Percentiles rank a stretch among this genome's conserved stretches.
These are phyloP conservation scores for Platichthys stellatus DNA, from an alignment of 2,113 vertebrate genomes.

Conservation along the genomic window DNA sequence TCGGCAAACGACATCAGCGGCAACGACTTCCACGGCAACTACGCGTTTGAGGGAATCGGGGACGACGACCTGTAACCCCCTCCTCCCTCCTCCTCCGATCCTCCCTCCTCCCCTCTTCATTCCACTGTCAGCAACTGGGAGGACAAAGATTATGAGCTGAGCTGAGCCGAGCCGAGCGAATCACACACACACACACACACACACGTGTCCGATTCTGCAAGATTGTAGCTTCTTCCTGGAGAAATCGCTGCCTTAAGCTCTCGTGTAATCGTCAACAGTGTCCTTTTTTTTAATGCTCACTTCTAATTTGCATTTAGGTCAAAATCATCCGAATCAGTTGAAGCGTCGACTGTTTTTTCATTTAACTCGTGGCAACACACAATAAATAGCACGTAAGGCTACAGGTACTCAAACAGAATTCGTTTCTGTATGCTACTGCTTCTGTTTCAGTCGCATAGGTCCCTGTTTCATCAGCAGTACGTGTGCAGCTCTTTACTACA, in stretches of 20 bases:
- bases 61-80: conserved; percentile 93
- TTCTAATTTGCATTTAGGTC: conserved; percentile 34
- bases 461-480: not conserved
- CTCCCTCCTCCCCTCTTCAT: conserved; percentile 24
- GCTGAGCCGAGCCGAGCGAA: conserved; percentile 68
- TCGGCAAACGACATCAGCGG: conserved; percentile 88
- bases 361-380: conserved; percentile 15
- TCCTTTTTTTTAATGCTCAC: conserved; percentile 36
- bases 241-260: conserved; percentile 71
- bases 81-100: not conserved
- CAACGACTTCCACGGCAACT: conserved; percentile 96
- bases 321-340: conserved; percentile 15
- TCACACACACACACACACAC: conserved; percentile 22
- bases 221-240: conserved; percentile 74
- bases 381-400: conserved; percentile 28
- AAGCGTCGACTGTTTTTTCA: not conserved
- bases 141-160: conserved; percentile 63
- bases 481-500: conserved; percentile 6
- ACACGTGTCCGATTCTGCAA: conserved; percentile 70
- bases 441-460: conserved; percentile 4
- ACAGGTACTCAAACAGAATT: conserved; percentile 23
- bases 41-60: conserved; percentile 97
- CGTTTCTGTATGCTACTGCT: not conserved
- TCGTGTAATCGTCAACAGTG: conserved; percentile 38
- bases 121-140: conserved; percentile 48